phyloP scores from a whole-genome alignment of 2,113 vertebrate species.

The Corythornis madagascariensis region DNA sequence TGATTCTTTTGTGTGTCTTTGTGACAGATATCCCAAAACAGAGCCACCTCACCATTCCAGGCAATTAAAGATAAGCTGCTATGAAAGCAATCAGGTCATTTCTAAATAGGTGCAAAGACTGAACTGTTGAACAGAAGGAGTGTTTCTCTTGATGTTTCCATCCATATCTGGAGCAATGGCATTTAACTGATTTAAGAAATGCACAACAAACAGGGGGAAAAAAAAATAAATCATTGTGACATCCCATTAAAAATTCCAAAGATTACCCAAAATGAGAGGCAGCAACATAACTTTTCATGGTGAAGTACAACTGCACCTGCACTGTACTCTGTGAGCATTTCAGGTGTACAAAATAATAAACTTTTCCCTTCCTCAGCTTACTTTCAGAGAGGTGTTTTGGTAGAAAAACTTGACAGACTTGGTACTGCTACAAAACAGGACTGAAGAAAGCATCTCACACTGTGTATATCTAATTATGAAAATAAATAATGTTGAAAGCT shows the following conservation, averaged over 20 bases:
- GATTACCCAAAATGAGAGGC: neutral
- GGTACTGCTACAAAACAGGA: neutral
- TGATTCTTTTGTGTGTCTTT: neutral
- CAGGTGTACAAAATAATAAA: neutral
- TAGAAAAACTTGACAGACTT: neutral
- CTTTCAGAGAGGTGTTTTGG: neutral
- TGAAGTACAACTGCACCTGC: neutral
- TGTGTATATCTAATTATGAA: neutral
- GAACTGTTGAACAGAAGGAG: too few species aligned
- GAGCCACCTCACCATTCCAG: too few species aligned
- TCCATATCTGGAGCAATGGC: too few species aligned
- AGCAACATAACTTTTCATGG: neutral
- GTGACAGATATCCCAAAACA: neutral
- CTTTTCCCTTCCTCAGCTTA: neutral
- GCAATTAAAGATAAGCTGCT: too few species aligned
- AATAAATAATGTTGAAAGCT: neutral
- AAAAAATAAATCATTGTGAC: neutral
- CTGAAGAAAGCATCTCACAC: neutral
- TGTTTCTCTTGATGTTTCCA: too few species aligned
- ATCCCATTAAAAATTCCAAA: too few species aligned
- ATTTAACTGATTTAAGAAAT: too few species aligned
- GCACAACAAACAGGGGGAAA: neutral
- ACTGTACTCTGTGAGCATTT: neutral
- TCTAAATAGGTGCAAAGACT: too few species aligned
- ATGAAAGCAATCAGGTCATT: too few species aligned